A percentile compares a stretch with the other conserved stretches of the same genome.
phyloP scores from a whole-genome alignment of 2,888 invertebrate genomes.

The Eristalis intricaria region DNA sequence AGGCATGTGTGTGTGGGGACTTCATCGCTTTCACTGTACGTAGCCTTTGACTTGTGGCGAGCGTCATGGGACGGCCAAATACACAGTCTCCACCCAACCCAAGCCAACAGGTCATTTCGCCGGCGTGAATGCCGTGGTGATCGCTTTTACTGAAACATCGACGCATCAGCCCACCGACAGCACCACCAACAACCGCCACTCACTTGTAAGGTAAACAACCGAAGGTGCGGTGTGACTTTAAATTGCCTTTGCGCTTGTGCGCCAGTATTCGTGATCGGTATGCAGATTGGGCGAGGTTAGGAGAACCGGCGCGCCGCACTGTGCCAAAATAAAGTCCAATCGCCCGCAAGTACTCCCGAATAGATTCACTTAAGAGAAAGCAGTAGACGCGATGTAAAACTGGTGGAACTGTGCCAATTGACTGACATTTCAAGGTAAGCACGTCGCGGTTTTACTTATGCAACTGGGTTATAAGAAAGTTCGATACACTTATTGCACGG shows the following conservation, averaged over 20 bases:
- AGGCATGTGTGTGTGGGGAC: slow-evolving; percentile 21
- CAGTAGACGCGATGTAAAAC: slow-evolving; percentile 4
- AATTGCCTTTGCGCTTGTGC: slow-evolving; percentile 6
- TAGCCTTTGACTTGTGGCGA: slow-evolving; percentile 47
- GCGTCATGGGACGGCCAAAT: slow-evolving; percentile 17
- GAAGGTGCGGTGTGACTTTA: slow-evolving; percentile 4
- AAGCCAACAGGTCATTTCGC: slow-evolving; percentile 7
- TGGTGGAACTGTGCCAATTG: slow-evolving; percentile 46
- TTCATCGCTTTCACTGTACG: slow-evolving; percentile 52
- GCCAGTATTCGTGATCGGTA: slow-evolving; percentile 52
- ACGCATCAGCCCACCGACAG: background rate
- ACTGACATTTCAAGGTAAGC: slow-evolving; percentile 60
- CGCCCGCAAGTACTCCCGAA: slow-evolving; percentile 20
- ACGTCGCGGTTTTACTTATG: slow-evolving; percentile 42
- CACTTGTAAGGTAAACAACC: slow-evolving; percentile 14
- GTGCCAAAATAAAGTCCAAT: slow-evolving; percentile 31
- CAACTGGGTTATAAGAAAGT: slow-evolving; percentile 65
- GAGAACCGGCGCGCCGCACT: background rate
- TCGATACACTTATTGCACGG: slow-evolving; percentile 57
- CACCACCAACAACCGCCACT: background rate
- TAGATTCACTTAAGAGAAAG: slow-evolving; percentile 61
- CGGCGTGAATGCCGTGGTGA: slow-evolving; percentile 5
- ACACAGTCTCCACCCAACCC: slow-evolving; percentile 13
- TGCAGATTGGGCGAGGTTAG: slow-evolving; percentile 44
- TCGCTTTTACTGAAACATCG: background rate